Conservation (phyloP, 2,888 invertebrate species). For the Chrysolina americana region DNA sequence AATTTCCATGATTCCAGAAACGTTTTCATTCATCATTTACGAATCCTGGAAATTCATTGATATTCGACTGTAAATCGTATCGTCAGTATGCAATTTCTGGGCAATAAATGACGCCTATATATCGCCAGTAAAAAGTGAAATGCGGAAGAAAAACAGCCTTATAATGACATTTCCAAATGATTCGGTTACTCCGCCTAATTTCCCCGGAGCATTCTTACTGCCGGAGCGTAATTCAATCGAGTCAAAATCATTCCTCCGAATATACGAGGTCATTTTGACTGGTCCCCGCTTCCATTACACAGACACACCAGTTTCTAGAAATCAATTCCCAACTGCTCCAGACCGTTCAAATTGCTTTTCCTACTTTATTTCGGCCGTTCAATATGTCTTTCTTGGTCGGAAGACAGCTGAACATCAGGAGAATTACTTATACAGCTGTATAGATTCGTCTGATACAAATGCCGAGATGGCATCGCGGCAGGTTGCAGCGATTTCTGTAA, state of each 20-base stretch:
- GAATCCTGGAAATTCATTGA: no score
- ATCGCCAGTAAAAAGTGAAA: not conserved
- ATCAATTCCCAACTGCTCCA: conserved; percentile 66
- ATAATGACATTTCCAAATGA: conserved; percentile 5
- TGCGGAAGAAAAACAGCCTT: not conserved
- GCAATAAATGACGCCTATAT: not conserved
- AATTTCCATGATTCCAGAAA: no score
- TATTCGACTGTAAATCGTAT: no score
- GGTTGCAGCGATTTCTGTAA: not conserved
- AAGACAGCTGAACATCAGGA: conserved; percentile 42
- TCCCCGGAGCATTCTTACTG: conserved; percentile 33
- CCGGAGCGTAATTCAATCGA: conserved; percentile 54
- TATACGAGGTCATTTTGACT: conserved; percentile 63
- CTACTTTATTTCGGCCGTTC: conserved; percentile 65
- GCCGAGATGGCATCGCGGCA: not conserved
- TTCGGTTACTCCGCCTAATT: conserved; percentile 1
- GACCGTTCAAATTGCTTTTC: conserved; percentile 67
- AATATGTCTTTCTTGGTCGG: conserved; percentile 61
- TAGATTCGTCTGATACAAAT: conserved; percentile 28
- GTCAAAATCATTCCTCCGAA: conserved; percentile 58
- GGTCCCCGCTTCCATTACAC: conserved; percentile 52
- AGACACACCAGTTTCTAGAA: conserved; percentile 63
- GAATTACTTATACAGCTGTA: conserved; percentile 41
- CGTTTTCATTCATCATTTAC: no score
- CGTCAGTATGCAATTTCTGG: not conserved